Conservation (phyloP, 2,797 vertebrate genomes). For the Hoplostethus atlanticus region DNA sequence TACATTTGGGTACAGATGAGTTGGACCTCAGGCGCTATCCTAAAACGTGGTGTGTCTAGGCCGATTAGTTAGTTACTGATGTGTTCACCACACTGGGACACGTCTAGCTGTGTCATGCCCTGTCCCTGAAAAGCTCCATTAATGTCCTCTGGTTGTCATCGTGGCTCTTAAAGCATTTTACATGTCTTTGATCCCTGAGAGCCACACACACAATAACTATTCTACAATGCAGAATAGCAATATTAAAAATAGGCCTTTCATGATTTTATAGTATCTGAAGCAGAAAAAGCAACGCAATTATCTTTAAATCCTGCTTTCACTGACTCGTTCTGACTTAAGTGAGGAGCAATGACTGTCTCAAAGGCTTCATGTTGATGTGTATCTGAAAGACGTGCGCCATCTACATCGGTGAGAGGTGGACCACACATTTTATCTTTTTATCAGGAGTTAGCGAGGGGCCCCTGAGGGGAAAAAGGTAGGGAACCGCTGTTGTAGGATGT, state of each 20-base stretch:
- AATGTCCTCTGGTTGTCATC: background rate
- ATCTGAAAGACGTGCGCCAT: background rate
- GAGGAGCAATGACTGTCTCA: background rate
- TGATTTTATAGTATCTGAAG: background rate
- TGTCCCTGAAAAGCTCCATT: background rate
- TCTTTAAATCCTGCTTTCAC: background rate
- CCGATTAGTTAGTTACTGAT: background rate
- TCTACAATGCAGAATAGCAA: background rate
- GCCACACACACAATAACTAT: background rate
- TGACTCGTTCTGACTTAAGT: background rate
- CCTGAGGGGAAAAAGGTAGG: too few relatives aligned
- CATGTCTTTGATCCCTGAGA: too few relatives aligned
- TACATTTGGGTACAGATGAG: background rate
- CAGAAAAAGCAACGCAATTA: background rate
- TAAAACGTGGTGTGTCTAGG: background rate
- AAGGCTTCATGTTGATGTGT: background rate
- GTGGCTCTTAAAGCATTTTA: background rate
- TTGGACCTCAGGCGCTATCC: background rate
- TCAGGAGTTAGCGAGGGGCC: too few relatives aligned
- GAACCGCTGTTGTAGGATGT: too few relatives aligned
- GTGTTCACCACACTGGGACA: conserved; percentile 15
- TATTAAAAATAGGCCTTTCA: background rate
- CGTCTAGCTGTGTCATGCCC: background rate
- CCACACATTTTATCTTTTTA: too few relatives aligned
- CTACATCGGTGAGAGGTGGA: background rate